Conservation (phyloP, 2,113 vertebrate genomes). For the Ailurus styani region DNA sequence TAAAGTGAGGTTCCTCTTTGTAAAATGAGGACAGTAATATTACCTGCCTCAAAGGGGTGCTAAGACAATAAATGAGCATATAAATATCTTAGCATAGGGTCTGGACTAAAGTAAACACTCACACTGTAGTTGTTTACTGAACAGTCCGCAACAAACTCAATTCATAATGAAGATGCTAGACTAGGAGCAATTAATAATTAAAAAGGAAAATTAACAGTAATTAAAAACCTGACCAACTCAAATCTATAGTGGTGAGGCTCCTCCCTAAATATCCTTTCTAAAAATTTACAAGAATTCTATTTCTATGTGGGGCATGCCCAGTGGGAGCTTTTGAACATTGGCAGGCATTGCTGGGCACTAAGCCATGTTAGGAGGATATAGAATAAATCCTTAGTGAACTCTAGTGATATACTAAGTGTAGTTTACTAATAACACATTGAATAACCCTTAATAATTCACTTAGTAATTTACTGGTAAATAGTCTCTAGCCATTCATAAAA, state of each 20-base stretch:
- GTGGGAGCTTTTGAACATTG: not conserved
- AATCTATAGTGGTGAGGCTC: not conserved
- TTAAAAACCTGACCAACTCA: not conserved
- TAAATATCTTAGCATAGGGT: not conserved
- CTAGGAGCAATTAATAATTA: conserved; percentile 17
- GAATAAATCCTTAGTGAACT: conserved; percentile 17
- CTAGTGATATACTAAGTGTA: not conserved
- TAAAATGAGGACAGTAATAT: not conserved
- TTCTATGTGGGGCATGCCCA: not conserved
- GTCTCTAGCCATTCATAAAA: conserved; percentile 29
- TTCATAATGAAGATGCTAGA: not conserved
- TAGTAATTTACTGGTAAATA: not conserved
- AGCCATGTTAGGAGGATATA: not conserved
- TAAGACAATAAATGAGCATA: not conserved
- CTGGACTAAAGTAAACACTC: not conserved
- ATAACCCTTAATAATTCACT: not conserved
- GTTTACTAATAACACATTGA: conserved; percentile 25
- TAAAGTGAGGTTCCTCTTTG: not conserved
- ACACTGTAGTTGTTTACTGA: not conserved
- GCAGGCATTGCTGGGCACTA: not conserved
- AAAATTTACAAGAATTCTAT: conserved; percentile 11
- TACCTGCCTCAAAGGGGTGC: not conserved
- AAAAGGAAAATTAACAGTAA: conserved; percentile 4
- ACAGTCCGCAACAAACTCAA: not conserved
- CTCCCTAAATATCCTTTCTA: not conserved